Conservation (phyloP, 2,888 invertebrate genomes). For the Agrochola litura region DNA sequence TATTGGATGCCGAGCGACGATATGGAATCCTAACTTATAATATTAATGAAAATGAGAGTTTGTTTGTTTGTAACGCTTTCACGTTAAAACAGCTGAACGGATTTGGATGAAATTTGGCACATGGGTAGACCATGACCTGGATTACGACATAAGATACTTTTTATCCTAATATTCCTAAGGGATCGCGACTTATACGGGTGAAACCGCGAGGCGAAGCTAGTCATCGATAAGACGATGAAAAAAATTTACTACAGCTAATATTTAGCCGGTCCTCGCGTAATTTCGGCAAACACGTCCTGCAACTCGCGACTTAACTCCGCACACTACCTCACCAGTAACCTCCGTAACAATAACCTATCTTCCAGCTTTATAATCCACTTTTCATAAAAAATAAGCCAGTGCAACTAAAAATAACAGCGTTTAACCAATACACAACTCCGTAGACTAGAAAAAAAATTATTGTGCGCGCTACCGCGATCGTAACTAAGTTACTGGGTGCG, state of each 20-base stretch:
- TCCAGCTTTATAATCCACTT: background rate
- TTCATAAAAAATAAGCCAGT: background rate
- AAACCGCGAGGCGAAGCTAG: no score
- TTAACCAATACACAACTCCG: conserved; percentile 33
- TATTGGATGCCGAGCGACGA: no score
- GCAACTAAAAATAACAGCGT: conserved; percentile 41
- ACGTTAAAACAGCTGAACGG: no score
- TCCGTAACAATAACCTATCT: background rate
- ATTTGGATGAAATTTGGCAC: no score
- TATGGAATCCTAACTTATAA: no score
- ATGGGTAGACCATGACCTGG: no score
- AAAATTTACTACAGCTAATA: background rate
- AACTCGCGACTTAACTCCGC: background rate
- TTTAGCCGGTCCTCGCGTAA: background rate
- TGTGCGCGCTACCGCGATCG: background rate
- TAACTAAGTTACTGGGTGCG: conserved; percentile 4
- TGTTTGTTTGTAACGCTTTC: no score
- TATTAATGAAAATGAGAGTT: no score
- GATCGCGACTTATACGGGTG: no score
- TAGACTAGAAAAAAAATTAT: conserved; percentile 56
- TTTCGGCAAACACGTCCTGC: background rate
- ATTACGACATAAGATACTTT: no score
- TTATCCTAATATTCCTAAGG: no score
- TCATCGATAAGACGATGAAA: no score
- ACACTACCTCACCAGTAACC: background rate